Base-by-base conservation (phyloP, 2,113 vertebrate genomes). In the Strix uralensis region DNA sequence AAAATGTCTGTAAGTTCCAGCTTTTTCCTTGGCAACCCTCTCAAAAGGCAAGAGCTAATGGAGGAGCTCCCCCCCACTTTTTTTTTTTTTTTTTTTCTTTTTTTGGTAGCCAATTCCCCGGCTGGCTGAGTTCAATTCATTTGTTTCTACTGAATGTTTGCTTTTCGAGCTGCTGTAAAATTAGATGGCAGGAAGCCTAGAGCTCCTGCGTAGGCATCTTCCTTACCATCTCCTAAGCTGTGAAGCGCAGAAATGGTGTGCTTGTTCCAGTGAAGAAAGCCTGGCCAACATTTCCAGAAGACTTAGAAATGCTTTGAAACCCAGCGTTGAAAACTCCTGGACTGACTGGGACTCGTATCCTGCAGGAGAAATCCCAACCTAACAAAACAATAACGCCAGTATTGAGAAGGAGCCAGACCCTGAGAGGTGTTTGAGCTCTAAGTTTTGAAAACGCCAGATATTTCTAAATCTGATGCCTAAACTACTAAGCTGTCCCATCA, bases 121-220 rank as follows among this genome's bases (percentile, higher is more conserved):
- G 51, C 91, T 81, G 87, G 42, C 54, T 95, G 78, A 92, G 58
- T 85, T 92, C 12, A 78, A 85, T 55, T 91, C 84, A 83, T 82
- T 94, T 92, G 77, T 84, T 79, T 92, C 90, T 81, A 81, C 59
- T 81, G 78, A 90, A 95, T 81, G 79, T 96, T 88, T 92, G 81
- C 55, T 81, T 96, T 96, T 62, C 2, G 52, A 89, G 94, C 81
- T 93, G 93, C 89, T 92, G 81, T 85, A 96, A 97, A 95, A 97
- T 94, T 91, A 94, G 74, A 94, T 95, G 97, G 94, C 96, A 95
- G 40, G 86, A 87, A 94, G 96, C 91, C 96, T 94, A 93, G 74
- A 88, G 71, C 79, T 96, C 78, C 92, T 74, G 55, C 40, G 6
- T 23, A 88, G 74, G 74, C 84, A 96, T 95, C 94, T 88, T 95